phyloP scores from a whole-genome alignment of 2,113 vertebrate species.

The Rhipidura dahli region DNA sequence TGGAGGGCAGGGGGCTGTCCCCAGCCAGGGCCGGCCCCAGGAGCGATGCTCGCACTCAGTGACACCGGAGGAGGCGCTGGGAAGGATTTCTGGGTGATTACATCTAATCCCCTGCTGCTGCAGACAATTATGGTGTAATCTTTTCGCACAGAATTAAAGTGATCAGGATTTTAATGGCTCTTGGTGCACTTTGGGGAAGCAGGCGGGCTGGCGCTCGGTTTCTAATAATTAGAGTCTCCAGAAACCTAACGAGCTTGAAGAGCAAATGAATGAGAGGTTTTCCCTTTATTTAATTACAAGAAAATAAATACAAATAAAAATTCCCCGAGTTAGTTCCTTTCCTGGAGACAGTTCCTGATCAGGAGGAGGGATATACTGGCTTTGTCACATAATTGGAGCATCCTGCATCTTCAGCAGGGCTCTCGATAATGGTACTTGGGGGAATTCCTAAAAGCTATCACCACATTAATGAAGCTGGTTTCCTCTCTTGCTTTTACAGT shows the following conservation, averaged over 20 bases:
- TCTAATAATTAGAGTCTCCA: background rate
- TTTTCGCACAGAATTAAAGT: background rate
- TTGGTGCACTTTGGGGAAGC: background rate
- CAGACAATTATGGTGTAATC: background rate
- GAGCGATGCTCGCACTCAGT: accelerated
- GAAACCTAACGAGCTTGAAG: background rate
- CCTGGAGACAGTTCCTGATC: background rate
- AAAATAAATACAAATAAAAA: slow-evolving; percentile 25
- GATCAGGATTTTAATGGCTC: background rate
- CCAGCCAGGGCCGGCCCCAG: background rate
- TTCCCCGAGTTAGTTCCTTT: background rate
- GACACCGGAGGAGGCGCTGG: background rate
- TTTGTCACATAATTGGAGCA: slow-evolving; percentile 19
- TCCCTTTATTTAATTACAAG: slow-evolving; percentile 1
- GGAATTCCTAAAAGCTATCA: slow-evolving; percentile 42
- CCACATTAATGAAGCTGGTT: slow-evolving; percentile 40
- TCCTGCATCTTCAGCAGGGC: slow-evolving; percentile 8
- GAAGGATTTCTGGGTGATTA: background rate
- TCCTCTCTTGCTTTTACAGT: slow-evolving; percentile 48
- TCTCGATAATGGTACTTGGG: slow-evolving; percentile 19
- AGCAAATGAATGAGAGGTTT: slow-evolving; percentile 11
- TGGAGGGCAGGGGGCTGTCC: background rate
- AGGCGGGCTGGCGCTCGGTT: background rate
- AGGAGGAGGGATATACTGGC: background rate
- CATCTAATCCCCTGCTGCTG: background rate